Evolutionary conservation across 2,888 invertebrate species (phyloP), one percentile per base, ranked within the genome.

Genomic region (Meteorus cinctellus): DNA sequence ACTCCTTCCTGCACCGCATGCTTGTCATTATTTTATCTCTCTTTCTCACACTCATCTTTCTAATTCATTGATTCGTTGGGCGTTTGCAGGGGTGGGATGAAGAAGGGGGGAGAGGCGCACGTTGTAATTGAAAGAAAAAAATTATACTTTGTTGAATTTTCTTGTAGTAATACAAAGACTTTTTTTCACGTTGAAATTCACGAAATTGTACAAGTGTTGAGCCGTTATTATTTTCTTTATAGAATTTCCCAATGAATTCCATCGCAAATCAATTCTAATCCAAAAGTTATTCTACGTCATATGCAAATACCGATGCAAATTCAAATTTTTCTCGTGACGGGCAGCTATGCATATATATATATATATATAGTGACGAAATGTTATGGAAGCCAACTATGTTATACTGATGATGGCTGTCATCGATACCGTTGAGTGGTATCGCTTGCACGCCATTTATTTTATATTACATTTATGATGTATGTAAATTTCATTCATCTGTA

Each of bases 341-440:
- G 4, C 36, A 12, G 19, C 34, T 34, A 24, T 24, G 24, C 24
- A 24, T 24, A 24, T 24, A 24, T 24, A 24, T 24, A 24, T 24
- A 24, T 63, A 34, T n/a, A 27, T n/a, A 8, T n/a, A 59, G 31
- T 45, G 36, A 19, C 16, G 29, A 51, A 63, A 69, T 34, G 29
- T 59, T 24, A 29, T 51, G 24, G 19, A 27, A 62, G 14, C 24
- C 62, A 70, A 59, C 36, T 27, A 24, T 24, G 36, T 19, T 34
- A 27, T 3, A 62, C 45, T 31, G 27, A 31, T 31, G 10, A 72
- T 55, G 77, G 82, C 87, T 87, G 87, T 88, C 88, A 84, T 82
- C 87, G 74, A 76, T 77, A 69, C 81, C 86, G 80, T 85, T 87
- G 85, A 88, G 87, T 86, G 86, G 84, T 85, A 87, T 84, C 81